A percentile compares a stretch with the other conserved stretches of the same genome.
Conservation (phyloP, 2,797 vertebrate species). For the Gymnocypris eckloni region DNA sequence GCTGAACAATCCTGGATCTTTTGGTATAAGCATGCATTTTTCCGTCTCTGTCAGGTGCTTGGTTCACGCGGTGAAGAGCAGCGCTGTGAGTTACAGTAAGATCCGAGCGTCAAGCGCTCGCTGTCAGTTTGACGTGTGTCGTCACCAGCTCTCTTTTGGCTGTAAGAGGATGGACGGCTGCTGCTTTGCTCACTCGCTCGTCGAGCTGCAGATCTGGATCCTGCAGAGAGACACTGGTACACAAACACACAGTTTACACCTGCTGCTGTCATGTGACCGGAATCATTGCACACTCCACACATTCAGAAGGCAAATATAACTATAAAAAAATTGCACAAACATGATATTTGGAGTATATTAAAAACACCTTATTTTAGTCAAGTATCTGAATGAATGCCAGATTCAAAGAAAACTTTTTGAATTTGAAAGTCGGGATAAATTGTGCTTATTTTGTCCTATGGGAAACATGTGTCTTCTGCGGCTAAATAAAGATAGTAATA, state of each 20-base stretch:
- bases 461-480: too few species aligned
- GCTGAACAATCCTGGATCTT: too few species aligned
- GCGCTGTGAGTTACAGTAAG: slow-evolving; percentile 88
- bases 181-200: slow-evolving; percentile 88
- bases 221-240: slow-evolving; percentile 90
- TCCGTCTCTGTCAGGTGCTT: slow-evolving; percentile 83
- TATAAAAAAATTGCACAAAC: not conserved
- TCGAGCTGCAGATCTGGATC: slow-evolving; percentile 94
- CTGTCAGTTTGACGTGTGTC: slow-evolving; percentile 88
- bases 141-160: slow-evolving; percentile 83
- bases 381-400: not conserved
- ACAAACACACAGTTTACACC: not conserved
- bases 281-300: not conserved
- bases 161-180: slow-evolving; percentile 88
- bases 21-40: not conserved
- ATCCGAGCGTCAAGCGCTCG: slow-evolving; percentile 86
- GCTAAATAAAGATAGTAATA: too few species aligned
- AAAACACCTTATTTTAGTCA: not conserved
- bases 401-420: too few species aligned
- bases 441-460: too few species aligned
- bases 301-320: not conserved
- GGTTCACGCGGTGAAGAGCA: slow-evolving; percentile 86
- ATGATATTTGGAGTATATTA: not conserved
- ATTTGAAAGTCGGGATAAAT: too few species aligned
- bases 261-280: not conserved